These are phyloP conservation scores for Gadopsis marmoratus DNA, from an alignment of 2,797 vertebrate species.

Conservation along the genomic window DNA sequence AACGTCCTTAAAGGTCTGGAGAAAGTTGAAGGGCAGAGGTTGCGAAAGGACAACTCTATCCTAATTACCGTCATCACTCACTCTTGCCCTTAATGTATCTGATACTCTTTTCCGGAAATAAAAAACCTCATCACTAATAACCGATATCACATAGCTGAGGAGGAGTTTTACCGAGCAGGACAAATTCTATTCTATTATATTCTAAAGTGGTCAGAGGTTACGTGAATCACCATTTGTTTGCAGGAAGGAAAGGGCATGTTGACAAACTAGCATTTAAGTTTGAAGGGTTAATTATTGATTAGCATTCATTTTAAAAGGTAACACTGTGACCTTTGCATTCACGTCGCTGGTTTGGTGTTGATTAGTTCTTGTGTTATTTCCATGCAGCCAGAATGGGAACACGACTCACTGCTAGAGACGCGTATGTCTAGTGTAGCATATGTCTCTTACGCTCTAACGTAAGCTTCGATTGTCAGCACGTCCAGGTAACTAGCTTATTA, in stretches of 20 bases:
- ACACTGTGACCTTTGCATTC: slow-evolving; percentile 54
- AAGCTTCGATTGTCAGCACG: background rate
- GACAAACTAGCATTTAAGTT: slow-evolving; percentile 51
- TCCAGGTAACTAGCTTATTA: background rate
- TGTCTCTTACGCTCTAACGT: background rate
- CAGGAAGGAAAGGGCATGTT: slow-evolving; percentile 44
- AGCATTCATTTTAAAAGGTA: slow-evolving; percentile 43
- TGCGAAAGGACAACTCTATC: slow-evolving; percentile 68
- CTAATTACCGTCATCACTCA: slow-evolving; percentile 86
- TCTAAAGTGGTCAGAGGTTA: slow-evolving; percentile 61
- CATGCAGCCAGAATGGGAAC: slow-evolving; percentile 32
- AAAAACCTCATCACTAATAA: slow-evolving; percentile 67
- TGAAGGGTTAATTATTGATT: slow-evolving; percentile 65
- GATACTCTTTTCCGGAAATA: slow-evolving; percentile 68
- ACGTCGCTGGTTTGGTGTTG: slow-evolving; percentile 18
- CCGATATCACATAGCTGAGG: slow-evolving; percentile 57
- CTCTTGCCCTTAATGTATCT: slow-evolving; percentile 63
- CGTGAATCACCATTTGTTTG: slow-evolving; percentile 55
- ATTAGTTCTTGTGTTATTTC: slow-evolving; percentile 39
- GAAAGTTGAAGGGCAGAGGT: slow-evolving; percentile 80
- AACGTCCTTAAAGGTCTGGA: slow-evolving; percentile 69
- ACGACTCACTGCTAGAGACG: slow-evolving; percentile 34
- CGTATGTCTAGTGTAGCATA: too few relatives aligned
- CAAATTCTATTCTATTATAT: slow-evolving; percentile 50
- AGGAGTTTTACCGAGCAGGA: slow-evolving; percentile 42